A percentile compares a stretch with the other conserved stretches of the same genome.
phyloP scores from a whole-genome alignment of 2,113 vertebrate species.

The Greenwoodochromis staneri region DNA sequence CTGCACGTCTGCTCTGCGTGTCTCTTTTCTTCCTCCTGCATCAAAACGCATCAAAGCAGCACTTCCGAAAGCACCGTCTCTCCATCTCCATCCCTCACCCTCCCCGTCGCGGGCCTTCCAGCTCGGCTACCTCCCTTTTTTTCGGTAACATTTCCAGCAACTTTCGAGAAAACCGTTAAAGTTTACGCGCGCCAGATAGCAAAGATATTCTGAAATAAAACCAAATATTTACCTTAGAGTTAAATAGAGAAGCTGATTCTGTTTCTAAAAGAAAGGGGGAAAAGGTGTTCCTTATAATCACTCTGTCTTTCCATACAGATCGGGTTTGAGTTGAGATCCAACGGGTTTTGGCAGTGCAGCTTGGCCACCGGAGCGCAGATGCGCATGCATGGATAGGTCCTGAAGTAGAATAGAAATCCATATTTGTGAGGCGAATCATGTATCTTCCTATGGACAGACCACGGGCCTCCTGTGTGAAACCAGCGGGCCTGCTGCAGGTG shows the following conservation, averaged over 20 bases:
- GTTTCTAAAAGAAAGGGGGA: not conserved
- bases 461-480: slow-evolving; percentile 38
- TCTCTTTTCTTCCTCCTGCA: not conserved
- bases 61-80: not conserved
- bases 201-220: not conserved
- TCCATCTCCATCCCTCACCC: slow-evolving; percentile 25
- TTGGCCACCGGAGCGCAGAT: not conserved
- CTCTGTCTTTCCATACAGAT: not conserved
- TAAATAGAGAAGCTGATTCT: not conserved
- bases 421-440: not conserved
- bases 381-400: slow-evolving; percentile 12
- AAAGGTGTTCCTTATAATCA: slow-evolving; percentile 7
- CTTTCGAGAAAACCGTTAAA: slow-evolving; percentile 3
- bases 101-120: slow-evolving; percentile 20
- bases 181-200: slow-evolving; percentile 28
- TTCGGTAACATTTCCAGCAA: slow-evolving; percentile 21
- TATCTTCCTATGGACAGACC: not conserved
- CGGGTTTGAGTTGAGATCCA: slow-evolving; percentile 4
- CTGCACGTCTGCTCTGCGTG: not conserved
- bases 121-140: not conserved
- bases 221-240: not conserved
- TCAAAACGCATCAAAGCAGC: slow-evolving; percentile 18
- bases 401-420: slow-evolving; percentile 35
- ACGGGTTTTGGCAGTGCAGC: not conserved
- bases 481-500: slow-evolving; percentile 49